Evolutionary conservation across 2,113 vertebrate genomes (phyloP).

Genomic region (Microcebus murinus): DNA sequence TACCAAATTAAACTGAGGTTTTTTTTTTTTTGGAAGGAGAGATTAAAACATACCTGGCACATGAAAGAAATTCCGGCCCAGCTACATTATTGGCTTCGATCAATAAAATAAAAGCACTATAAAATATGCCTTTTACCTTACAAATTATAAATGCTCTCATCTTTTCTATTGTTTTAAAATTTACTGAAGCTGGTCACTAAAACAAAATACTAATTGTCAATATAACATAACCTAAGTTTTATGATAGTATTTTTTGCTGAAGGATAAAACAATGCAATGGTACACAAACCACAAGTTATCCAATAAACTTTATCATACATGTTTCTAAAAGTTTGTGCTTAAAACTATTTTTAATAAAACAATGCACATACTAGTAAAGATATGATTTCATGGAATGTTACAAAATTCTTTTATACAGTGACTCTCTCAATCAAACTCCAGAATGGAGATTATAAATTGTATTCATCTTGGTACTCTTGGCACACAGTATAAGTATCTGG

Average conservation of each 20-base stretch:
- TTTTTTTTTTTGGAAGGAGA: not conserved
- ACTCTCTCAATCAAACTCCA: not conserved
- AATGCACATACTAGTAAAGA: not conserved
- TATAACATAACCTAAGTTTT: not conserved
- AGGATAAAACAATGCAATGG: not conserved
- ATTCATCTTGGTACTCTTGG: not conserved
- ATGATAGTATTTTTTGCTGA: not conserved
- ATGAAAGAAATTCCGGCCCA: not conserved
- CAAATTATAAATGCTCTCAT: constrained; percentile 10
- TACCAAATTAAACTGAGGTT: not conserved
- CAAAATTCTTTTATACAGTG: not conserved
- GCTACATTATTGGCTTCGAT: not conserved
- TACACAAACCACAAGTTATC: not conserved
- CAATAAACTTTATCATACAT: not conserved
- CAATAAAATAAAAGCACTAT: constrained; percentile 30
- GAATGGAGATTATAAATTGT: not conserved
- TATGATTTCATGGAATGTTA: not conserved
- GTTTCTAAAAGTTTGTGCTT: not conserved
- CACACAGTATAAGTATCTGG: not conserved
- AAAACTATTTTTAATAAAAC: not conserved
- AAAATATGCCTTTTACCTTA: constrained; percentile 11
- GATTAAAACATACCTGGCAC: not conserved
- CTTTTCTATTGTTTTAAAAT: constrained; percentile 12
- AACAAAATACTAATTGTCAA: not conserved
- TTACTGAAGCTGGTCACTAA: not conserved